phyloP scores from a whole-genome alignment of 2,797 vertebrate species.

The Okamejei kenojei region DNA sequence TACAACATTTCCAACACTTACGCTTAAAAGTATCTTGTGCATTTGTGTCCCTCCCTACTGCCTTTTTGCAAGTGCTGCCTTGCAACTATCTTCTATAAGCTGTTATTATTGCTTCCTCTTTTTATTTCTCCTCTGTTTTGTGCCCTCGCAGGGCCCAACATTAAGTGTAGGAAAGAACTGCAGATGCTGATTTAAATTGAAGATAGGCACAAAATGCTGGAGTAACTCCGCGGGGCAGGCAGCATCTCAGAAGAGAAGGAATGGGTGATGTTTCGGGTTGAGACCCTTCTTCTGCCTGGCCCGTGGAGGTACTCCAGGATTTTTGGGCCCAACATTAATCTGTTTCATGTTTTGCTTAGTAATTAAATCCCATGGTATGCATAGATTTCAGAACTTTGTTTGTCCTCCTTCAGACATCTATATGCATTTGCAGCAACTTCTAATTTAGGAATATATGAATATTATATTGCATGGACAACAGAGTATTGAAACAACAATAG shows the following conservation, averaged over 20 bases:
- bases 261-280: too few species aligned
- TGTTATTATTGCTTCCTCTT: neutral
- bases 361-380: neutral
- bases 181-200: too few species aligned
- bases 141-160: neutral
- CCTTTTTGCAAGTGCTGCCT: neutral
- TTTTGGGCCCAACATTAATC: neutral
- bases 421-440: neutral
- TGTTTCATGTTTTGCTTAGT: neutral
- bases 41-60: neutral
- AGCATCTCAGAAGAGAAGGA: too few species aligned
- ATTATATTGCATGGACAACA: neutral
- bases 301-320: too few species aligned
- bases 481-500: neutral
- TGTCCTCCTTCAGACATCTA: neutral
- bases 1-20: neutral
- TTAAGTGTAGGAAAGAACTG: neutral
- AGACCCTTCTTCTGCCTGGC: too few species aligned
- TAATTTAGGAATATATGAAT: neutral
- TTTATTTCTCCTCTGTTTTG: neutral
- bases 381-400: neutral
- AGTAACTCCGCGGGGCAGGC: too few species aligned
- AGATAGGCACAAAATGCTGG: too few species aligned
- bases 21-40: neutral
- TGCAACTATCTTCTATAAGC: neutral